A percentile compares a stretch with the other conserved stretches of the same genome.
phyloP scores from a whole-genome alignment of 2,113 vertebrate genomes.

The Taxidea taxus region DNA sequence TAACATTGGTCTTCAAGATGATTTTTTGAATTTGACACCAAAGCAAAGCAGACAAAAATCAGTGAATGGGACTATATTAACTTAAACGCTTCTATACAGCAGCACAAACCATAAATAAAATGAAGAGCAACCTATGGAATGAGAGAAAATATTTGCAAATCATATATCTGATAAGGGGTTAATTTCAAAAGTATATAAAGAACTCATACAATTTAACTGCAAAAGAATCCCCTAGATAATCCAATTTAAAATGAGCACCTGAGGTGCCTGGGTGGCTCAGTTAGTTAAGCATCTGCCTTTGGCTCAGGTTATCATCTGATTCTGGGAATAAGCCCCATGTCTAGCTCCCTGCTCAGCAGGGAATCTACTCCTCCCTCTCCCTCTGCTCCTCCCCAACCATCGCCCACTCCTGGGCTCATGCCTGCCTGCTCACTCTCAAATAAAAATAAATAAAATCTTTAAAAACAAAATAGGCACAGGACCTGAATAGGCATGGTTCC shows the following conservation, averaged over 20 bases:
- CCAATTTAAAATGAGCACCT: neutral
- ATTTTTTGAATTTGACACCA: neutral
- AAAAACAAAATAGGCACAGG: neutral
- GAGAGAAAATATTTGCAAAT: neutral
- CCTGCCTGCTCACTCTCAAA: too few relatives aligned
- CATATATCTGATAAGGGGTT: neutral
- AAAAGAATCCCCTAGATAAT: neutral
- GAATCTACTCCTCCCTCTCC: too few relatives aligned
- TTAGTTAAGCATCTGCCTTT: too few relatives aligned
- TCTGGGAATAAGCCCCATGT: too few relatives aligned
- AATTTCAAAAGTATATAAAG: neutral
- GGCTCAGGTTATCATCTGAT: too few relatives aligned
- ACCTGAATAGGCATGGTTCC: neutral
- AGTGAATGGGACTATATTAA: neutral
- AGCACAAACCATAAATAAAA: neutral
- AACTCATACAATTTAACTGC: neutral
- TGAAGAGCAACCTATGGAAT: neutral
- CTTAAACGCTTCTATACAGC: neutral
- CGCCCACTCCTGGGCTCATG: too few relatives aligned
- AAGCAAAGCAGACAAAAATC: neutral
- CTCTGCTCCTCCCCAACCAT: too few relatives aligned
- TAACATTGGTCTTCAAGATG: neutral
- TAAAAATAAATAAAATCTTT: neutral
- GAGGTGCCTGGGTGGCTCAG: neutral
- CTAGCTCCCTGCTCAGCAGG: too few relatives aligned